Evolutionary conservation across 1,140 invertebrate genomes (phyloP).

Genomic region (Tribolium castaneum): DNA sequence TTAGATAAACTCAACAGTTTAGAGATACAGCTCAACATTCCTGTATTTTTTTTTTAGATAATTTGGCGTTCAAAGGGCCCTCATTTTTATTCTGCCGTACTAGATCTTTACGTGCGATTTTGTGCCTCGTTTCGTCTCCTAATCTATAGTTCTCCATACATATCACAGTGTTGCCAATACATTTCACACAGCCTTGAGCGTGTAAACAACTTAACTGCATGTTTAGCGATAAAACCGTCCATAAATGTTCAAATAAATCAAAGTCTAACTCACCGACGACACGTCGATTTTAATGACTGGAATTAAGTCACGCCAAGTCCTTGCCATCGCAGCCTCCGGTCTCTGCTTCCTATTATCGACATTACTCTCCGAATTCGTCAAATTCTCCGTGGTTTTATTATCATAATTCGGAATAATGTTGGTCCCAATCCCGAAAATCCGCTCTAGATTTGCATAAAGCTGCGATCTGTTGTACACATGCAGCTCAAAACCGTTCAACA

Average conservation of each 20-base stretch:
- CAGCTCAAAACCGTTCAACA: conserved; percentile 95
- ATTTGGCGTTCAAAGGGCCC: no score
- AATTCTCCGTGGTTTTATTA: conserved; percentile 59
- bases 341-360: conserved; percentile 68
- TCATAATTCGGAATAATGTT: conserved; percentile 76
- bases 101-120: no score
- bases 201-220: neutral
- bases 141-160: no score
- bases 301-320: conserved; percentile 95
- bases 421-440: conserved; percentile 86
- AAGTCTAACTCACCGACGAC: conserved; percentile 73
- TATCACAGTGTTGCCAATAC: no score
- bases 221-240: neutral
- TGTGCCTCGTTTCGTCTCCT: no score
- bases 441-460: conserved; percentile 89
- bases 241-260: neutral
- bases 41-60: no score
- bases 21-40: no score
- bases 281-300: conserved; percentile 97
- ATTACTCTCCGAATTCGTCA: conserved; percentile 39
- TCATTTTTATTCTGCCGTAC: no score
- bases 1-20: no score
- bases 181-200: neutral
- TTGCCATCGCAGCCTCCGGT: conserved; percentile 80
- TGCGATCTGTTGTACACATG: conserved; percentile 96